A percentile compares a stretch with the other conserved stretches of the same genome.
Evolutionary conservation across 2,113 vertebrate species (phyloP).

Genomic region (Lampris megalopsis): DNA sequence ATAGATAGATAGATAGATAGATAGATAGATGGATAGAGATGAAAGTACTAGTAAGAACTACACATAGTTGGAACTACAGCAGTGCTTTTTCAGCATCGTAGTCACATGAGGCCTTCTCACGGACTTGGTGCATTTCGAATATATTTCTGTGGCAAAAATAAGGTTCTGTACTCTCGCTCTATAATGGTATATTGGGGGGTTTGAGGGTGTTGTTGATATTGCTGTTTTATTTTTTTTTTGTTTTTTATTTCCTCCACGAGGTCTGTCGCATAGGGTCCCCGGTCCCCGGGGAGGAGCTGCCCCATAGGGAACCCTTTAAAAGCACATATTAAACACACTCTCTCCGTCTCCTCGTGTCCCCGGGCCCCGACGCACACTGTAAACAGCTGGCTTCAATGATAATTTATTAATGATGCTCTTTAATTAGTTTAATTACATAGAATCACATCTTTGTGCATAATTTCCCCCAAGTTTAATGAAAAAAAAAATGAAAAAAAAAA

Average conservation of each 20-base stretch:
- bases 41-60: not conserved
- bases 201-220: constrained; percentile 68
- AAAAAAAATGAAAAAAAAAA: constrained; percentile 36
- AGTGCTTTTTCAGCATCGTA: not conserved
- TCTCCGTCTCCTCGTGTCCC: constrained; percentile 66
- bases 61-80: not conserved
- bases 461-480: constrained; percentile 78
- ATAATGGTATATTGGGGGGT: constrained; percentile 39
- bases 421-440: constrained; percentile 87
- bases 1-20: not conserved
- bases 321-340: constrained; percentile 80
- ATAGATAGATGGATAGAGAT: not conserved
- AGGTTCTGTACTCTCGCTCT: not conserved
- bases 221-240: constrained; percentile 15
- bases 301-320: constrained; percentile 79
- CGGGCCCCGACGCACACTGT: constrained; percentile 74
- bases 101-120: not conserved
- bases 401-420: constrained; percentile 88
- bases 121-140: constrained; percentile 6
- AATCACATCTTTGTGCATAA: constrained; percentile 82
- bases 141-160: constrained; percentile 44
- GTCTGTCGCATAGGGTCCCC: constrained; percentile 58
- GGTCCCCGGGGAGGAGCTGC: constrained; percentile 65
- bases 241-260: constrained; percentile 62
- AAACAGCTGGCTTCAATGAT: constrained; percentile 85